Evolutionary conservation across 2,888 invertebrate species (phyloP).

Genomic region (Lasioglossum zephyrum): DNA sequence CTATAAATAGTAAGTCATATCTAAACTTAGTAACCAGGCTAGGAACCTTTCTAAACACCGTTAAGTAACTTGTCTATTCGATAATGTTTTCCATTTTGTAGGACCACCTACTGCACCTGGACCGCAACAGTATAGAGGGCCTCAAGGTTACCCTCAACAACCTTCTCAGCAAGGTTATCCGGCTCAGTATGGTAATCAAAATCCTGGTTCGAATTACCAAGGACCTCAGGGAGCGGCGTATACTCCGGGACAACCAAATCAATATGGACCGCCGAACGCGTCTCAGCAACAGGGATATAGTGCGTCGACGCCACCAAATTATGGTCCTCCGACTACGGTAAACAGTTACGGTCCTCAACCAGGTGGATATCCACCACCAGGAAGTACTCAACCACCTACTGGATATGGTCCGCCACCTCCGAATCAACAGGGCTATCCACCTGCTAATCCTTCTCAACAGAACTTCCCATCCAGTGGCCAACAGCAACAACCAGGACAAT

Average conservation of each 20-base stretch:
- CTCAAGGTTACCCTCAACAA: conserved; percentile 89
- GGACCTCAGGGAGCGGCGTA: conserved; percentile 86
- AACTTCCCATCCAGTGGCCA: conserved; percentile 84
- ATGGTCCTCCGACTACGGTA: conserved; percentile 81
- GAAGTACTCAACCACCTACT: conserved; percentile 85
- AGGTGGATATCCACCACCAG: conserved; percentile 88
- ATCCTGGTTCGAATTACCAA: conserved; percentile 87
- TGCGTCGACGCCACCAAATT: conserved; percentile 86
- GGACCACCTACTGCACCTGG: conserved; percentile 86
- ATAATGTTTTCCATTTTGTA: conserved; percentile 35
- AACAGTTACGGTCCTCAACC: conserved; percentile 83
- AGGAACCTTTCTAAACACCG: not conserved
- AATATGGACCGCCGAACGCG: conserved; percentile 87
- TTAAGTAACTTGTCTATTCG: not conserved
- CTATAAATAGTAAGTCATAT: conserved; percentile 81
- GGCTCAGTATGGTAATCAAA: conserved; percentile 87
- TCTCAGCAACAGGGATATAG: conserved; percentile 89
- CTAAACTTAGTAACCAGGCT: not conserved
- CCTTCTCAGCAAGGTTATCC: conserved; percentile 88
- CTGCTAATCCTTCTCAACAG: conserved; percentile 84
- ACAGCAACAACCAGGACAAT: conserved; percentile 77
- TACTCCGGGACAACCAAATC: conserved; percentile 86
- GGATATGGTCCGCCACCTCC: conserved; percentile 88
- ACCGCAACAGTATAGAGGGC: conserved; percentile 85
- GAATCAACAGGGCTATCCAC: conserved; percentile 89